phyloP scores from a whole-genome alignment of 2,113 vertebrate genomes.

The Climacteris rufus region DNA sequence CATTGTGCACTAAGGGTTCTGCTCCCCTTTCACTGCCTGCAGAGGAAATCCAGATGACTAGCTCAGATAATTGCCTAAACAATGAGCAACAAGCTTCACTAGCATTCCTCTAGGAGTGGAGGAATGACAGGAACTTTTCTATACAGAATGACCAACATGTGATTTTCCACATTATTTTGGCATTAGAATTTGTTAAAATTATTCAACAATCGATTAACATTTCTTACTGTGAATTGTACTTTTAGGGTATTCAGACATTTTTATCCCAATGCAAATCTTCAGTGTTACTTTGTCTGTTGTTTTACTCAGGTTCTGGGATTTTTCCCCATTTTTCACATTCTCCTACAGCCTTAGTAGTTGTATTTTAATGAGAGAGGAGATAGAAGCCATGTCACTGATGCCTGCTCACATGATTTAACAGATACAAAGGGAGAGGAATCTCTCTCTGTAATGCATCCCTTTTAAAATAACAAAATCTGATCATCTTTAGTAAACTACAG shows the following conservation, averaged over 20 bases:
- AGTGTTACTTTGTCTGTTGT: not conserved
- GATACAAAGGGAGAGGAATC: not conserved
- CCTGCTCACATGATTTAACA: not conserved
- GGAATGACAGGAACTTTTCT: not conserved
- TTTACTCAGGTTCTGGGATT: not conserved
- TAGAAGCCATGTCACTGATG: not conserved
- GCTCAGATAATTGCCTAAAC: not conserved
- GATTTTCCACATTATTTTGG: not conserved
- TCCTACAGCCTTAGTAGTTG: not conserved
- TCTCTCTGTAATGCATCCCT: not conserved
- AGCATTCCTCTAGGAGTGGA: not conserved
- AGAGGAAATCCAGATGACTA: not conserved
- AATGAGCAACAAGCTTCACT: not conserved
- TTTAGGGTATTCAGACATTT: not conserved
- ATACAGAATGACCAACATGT: accelerated
- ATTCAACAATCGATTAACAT: not conserved
- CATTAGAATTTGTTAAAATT: not conserved
- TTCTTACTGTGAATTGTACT: not conserved
- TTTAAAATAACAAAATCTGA: not conserved
- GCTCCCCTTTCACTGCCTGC: not conserved
- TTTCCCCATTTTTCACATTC: not conserved
- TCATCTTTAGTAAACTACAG: not conserved
- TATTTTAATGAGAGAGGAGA: not conserved
- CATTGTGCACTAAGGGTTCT: not conserved
- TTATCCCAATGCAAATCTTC: not conserved